Evolutionary conservation across 2,797 vertebrate genomes (phyloP).

Genomic region (Oryzias sinensis): DNA sequence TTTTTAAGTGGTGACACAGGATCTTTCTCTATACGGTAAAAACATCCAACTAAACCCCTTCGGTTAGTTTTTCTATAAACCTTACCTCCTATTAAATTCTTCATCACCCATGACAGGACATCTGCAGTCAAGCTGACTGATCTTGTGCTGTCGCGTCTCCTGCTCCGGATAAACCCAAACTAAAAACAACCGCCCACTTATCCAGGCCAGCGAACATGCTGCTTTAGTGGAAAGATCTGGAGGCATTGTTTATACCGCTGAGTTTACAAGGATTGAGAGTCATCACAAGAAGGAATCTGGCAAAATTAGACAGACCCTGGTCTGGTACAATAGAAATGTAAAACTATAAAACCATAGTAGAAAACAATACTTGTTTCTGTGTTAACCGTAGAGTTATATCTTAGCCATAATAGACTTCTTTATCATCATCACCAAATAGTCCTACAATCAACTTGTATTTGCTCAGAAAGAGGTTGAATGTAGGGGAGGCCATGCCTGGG

Average conservation of each 20-base stretch:
- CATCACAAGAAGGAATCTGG: constrained; percentile 66
- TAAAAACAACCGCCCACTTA: constrained; percentile 67
- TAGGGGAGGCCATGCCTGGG: constrained; percentile 23
- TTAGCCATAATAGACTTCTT: constrained; percentile 38
- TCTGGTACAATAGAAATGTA: constrained; percentile 39
- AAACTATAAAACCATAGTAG: constrained; percentile 48
- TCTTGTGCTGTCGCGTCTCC: constrained; percentile 65
- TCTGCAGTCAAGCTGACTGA: constrained; percentile 60
- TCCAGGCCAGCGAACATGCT: constrained; percentile 59
- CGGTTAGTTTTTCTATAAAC: not conserved
- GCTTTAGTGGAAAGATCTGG: constrained; percentile 65
- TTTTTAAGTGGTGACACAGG: too few relatives aligned
- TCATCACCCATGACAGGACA: constrained; percentile 34
- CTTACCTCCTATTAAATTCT: constrained; percentile 9
- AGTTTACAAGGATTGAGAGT: constrained; percentile 66
- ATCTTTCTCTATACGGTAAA: not conserved
- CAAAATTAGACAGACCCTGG: constrained; percentile 55
- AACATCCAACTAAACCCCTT: not conserved
- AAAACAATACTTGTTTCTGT: constrained; percentile 43
- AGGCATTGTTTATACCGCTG: constrained; percentile 70
- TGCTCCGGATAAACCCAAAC: constrained; percentile 68
- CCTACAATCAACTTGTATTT: constrained; percentile 28
- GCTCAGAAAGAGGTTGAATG: constrained; percentile 58
- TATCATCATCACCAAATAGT: constrained; percentile 40
- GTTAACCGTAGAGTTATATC: constrained; percentile 20